Conservation (phyloP, 2,888 invertebrate species). For the Oxyscelio sp. region DNA sequence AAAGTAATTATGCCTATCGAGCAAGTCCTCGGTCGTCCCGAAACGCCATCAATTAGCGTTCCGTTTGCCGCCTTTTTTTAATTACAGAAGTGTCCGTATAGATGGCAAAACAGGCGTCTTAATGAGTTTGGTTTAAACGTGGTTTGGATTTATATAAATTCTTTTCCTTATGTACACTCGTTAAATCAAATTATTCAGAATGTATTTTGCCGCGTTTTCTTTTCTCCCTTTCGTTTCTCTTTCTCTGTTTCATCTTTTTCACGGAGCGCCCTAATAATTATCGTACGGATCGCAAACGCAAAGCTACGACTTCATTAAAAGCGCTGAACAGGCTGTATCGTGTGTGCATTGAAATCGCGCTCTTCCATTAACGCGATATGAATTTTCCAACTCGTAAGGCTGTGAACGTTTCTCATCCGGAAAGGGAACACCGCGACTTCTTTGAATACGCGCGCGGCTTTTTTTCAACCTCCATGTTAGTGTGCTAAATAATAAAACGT, state of each 20-base stretch:
- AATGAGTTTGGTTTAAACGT: conserved; percentile 14
- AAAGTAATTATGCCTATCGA: conserved; percentile 20
- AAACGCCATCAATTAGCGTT: neutral
- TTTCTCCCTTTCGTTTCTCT: conserved; percentile 4
- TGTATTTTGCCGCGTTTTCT: neutral
- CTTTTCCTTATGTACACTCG: conserved; percentile 1
- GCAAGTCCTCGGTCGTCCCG: conserved; percentile 25
- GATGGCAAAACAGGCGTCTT: neutral
- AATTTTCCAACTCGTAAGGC: conserved; percentile 59
- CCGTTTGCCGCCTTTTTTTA: conserved; percentile 19
- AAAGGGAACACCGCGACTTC: conserved; percentile 41
- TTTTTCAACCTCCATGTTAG: neutral
- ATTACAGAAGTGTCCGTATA: conserved; percentile 8
- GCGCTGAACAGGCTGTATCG: conserved; percentile 51
- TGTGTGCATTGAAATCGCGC: conserved; percentile 67
- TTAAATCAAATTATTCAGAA: conserved; percentile 13
- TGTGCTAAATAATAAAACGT: conserved; percentile 16
- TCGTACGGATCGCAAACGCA: conserved; percentile 52
- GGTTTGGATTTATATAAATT: conserved; percentile 2
- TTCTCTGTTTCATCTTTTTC: neutral
- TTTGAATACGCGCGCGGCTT: conserved; percentile 14
- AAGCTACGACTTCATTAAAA: conserved; percentile 66
- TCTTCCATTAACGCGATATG: conserved; percentile 72
- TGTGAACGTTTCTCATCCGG: conserved; percentile 43
- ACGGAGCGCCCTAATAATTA: conserved; percentile 49